Evolutionary conservation across 2,797 vertebrate genomes (phyloP), one percentile per base, ranked within the genome.

Genomic region (Coregonus suidteri): DNA sequence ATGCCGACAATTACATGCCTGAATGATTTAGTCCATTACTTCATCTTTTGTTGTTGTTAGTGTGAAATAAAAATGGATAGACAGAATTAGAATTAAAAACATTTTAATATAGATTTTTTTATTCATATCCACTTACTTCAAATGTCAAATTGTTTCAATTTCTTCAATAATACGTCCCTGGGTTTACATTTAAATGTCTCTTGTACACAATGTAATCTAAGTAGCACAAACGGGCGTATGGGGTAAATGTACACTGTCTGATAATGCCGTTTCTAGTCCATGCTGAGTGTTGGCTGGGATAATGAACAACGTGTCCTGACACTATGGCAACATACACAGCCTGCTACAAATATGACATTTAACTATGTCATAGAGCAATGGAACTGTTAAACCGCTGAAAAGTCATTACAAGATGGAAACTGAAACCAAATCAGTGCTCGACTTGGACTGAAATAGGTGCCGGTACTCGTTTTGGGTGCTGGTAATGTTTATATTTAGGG

Each of bases 1-100:
- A 77, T 75, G 78, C 15, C 0, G 18, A 56, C 53, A 56, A 56
- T 56, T 5, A 14, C 73, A 65, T 75, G 65, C 11, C 73, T 65
- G 76, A 79, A 75, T 75, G 71, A 79, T 31, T 76, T 74, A 64
- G 75, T 73, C 78, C 64, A 77, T 75, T 77, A 79, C 74, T 64
- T 72, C 70, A 69, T 79, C 53, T 77, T 76, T 71, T 62, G 74
- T 41, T 74, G 59, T 59, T 11, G 35, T 31, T 20, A 25, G 62
- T 62, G 35, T 71, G 52, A 56, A 6, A 75, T 70, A n/a, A 20
- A 65, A 72, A n/a, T 4, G 34, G 15, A 34, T 25, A 72, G 20
- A 65, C 62, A 65, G 11, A 13, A 64, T 25, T 65, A 9, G 9
- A 31, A 31, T 13, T 13, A 4, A 65, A 65, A 65, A 4, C 25